These are phyloP conservation scores for Panurus biarmicus DNA, from an alignment of 2,113 vertebrate species.

Conservation along the genomic window DNA sequence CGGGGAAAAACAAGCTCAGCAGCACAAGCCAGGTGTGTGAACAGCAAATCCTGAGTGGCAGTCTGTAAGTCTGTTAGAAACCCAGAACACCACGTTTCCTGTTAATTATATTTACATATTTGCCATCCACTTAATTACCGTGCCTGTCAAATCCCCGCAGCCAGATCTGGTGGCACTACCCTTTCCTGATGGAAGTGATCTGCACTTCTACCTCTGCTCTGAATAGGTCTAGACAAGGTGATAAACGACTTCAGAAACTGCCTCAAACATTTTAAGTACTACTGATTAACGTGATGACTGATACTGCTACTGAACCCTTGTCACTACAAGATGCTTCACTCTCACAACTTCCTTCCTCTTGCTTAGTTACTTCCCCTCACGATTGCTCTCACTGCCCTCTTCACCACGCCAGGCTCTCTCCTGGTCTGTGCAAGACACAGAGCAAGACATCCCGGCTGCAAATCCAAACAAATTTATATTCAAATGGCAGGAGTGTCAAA, in stretches of 20 bases:
- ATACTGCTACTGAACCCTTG: background rate
- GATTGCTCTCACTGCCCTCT: accelerated
- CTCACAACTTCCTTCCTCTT: background rate
- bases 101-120: background rate
- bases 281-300: background rate
- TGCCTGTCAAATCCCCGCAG: background rate
- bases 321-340: background rate
- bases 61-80: accelerated
- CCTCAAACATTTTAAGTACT: background rate
- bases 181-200: background rate
- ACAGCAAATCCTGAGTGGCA: background rate
- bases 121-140: background rate
- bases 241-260: background rate
- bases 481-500: background rate
- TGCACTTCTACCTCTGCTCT: background rate
- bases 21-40: background rate
- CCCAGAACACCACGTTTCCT: background rate
- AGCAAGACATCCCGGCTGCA: background rate
- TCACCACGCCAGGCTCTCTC: accelerated
- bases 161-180: background rate
- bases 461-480: background rate
- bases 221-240: background rate
- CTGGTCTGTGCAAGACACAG: background rate
- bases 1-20: background rate
- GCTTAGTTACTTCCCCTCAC: background rate